Base-by-base conservation (phyloP, 2,888 invertebrate species). In the Ditylenchus weischeri region DNA sequence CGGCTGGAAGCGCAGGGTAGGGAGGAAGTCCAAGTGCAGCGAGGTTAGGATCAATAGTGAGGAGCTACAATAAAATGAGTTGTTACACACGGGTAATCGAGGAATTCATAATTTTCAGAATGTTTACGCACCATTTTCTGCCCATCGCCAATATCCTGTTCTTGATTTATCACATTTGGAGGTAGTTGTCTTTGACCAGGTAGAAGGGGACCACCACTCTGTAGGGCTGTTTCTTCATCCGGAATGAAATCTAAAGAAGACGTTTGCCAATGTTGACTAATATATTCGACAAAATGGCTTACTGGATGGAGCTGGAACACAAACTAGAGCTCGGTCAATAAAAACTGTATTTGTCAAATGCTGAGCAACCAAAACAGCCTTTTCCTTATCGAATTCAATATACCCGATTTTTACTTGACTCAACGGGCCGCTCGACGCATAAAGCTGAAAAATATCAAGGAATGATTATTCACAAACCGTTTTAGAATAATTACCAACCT, bases 261-360 rank as follows among this genome's bases (percentile, higher is more conserved):
- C n/a, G n/a, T n/a, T n/a, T n/a, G n/a, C n/a, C n/a, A n/a, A n/a
- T n/a, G n/a, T n/a, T n/a, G n/a, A n/a, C n/a, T n/a, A n/a, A n/a
- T n/a, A n/a, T n/a, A n/a, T n/a, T n/a, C n/a, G n/a, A n/a, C n/a
- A n/a, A n/a, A n/a, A n/a, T n/a, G n/a, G n/a, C n/a, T 70, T 29
- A 81, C 80, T 76, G 38, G 78, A 70, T 0, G 72, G 71, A 29
- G 91, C 90, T 0, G 95, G 95, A 66, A 93, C 90, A 59, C 96
- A 92, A 74, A 96, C 92, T 59, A 99, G 85, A 0, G 96, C 96
- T 68, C 95, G 88, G 84, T 99, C 98, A 79, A 98, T 94, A 84
- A 98, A 96, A 18, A 98, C 96, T 0, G 95, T 96, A 84, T 96
- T 98, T 18, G 94, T 95, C 87, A 99, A 89, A 85, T 98, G 96